Evolutionary conservation across 2,113 vertebrate species (phyloP).

Genomic region (Chauna torquata): DNA sequence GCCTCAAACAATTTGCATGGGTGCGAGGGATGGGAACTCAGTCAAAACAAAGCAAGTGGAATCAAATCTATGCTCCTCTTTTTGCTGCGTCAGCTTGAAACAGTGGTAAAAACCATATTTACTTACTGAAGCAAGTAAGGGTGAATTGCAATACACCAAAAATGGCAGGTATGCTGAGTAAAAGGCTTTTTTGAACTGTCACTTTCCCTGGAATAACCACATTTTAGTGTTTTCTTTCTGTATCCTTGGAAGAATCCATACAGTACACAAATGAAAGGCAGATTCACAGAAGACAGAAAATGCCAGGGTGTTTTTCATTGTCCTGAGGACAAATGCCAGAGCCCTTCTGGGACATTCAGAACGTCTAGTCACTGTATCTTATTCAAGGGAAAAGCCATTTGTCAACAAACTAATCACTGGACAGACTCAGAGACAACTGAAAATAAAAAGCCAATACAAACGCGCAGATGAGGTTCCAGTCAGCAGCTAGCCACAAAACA

Average conservation of each 20-base stretch:
- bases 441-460: constrained; percentile 66
- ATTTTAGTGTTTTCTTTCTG: constrained; percentile 9
- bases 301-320: constrained; percentile 44
- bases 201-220: not conserved
- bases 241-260: constrained; percentile 20
- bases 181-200: not conserved
- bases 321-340: constrained; percentile 32
- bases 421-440: constrained; percentile 55
- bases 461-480: constrained; percentile 53
- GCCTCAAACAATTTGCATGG: not conserved
- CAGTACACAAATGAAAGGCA: constrained; percentile 41
- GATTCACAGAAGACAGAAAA: constrained; percentile 46
- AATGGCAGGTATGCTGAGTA: not conserved
- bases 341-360: constrained; percentile 52
- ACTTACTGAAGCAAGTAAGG: not conserved
- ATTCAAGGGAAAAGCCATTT: constrained; percentile 67
- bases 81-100: not conserved
- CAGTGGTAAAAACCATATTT: not conserved
- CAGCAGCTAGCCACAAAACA: constrained; percentile 42
- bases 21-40: not conserved
- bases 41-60: not conserved
- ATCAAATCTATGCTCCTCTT: not conserved
- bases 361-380: constrained; percentile 61
- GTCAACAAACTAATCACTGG: constrained; percentile 63
- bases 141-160: not conserved